Evolutionary conservation across 2,797 vertebrate genomes (phyloP), one percentile per base, ranked within the genome.

Genomic region (Phoeniculus purpureus): DNA sequence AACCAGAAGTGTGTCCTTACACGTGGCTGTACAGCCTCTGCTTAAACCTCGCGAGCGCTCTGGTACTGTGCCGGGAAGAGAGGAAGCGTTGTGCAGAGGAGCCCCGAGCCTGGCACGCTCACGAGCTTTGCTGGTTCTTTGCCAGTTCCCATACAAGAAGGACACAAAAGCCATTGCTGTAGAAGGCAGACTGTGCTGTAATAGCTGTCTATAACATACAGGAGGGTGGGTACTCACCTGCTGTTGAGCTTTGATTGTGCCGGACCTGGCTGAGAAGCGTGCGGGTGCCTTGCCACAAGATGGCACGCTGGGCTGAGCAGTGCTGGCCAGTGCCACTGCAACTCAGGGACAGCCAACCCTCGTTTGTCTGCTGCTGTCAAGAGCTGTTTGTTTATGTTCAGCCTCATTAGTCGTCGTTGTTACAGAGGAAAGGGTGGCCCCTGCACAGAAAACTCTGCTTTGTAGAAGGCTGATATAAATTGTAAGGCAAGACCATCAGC

Each of bases 391-490:
- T 61, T 72, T 79, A 23, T 84, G 72, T 81, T 91, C 83, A 62
- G 84, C 90, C 70, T 91, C 68, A 15, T 85, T 65, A 74, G 60
- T 71, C 61, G 54, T 77, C 74, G 58, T 87, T 80, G 65, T 81
- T 76, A 32, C 45, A 26, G 61, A 43, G 65, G 37, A 79, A 90
- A 85, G 0, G 2, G 26, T 37, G 75, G 43, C 43, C 65, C 72
- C 81, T 88, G 72, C 81, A 86, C 74, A 64, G 71, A 71, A 81
- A 80, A 45, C 64, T 74, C 40, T 60, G 32, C 64, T 75, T 51
- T 78, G 32, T 37, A 40, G n/a, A 60, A 66, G 48, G 64, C 22
- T 20, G 16, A 87, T 64, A 70, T 61, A 87, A 70, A 47, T 72
- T 32, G 15, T 32, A 23, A 71, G n/a, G 45, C 2, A 0, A 78